Evolutionary conservation across 1,140 invertebrate species (phyloP).

Genomic region (Chironomus striatipennis): DNA sequence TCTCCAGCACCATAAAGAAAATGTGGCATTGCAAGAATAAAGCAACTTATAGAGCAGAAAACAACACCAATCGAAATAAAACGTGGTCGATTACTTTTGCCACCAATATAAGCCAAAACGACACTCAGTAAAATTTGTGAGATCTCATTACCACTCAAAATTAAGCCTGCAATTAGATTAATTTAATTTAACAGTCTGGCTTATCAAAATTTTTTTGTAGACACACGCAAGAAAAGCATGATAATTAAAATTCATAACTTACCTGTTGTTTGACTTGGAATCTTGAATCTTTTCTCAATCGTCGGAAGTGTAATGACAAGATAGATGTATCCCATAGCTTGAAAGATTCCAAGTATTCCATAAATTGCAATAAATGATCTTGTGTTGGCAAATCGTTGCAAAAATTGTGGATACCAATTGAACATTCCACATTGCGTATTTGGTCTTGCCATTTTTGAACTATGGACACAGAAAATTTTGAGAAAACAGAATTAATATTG

Average conservation of each 20-base stretch:
- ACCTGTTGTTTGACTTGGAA: conserved; percentile 61
- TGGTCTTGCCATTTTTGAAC: not conserved
- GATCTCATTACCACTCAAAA: conserved; percentile 62
- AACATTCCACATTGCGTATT: conserved; percentile 47
- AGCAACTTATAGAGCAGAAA: conserved; percentile 53
- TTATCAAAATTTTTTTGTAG: too few relatives aligned
- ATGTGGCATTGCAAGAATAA: conserved; percentile 56
- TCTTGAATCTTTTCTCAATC: conserved; percentile 61
- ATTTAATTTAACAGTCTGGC: conserved; percentile 1
- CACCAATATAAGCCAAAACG: conserved; percentile 52
- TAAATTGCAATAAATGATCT: conserved; percentile 55
- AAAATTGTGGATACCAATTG: conserved; percentile 50
- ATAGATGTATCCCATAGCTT: conserved; percentile 62
- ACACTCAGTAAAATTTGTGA: conserved; percentile 55
- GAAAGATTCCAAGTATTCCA: conserved; percentile 56
- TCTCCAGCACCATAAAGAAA: conserved; percentile 56
- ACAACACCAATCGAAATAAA: conserved; percentile 58
- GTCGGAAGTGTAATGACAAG: conserved; percentile 58
- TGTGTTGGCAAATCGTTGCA: conserved; percentile 52
- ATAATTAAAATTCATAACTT: conserved; percentile 31
- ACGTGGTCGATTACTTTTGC: conserved; percentile 49
- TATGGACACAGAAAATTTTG: not conserved
- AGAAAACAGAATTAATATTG: not conserved
- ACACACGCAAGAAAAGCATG: not conserved
- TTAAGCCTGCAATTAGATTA: conserved; percentile 46